Evolutionary conservation across 2,113 vertebrate species (phyloP).

Genomic region (Pimephales promelas): DNA sequence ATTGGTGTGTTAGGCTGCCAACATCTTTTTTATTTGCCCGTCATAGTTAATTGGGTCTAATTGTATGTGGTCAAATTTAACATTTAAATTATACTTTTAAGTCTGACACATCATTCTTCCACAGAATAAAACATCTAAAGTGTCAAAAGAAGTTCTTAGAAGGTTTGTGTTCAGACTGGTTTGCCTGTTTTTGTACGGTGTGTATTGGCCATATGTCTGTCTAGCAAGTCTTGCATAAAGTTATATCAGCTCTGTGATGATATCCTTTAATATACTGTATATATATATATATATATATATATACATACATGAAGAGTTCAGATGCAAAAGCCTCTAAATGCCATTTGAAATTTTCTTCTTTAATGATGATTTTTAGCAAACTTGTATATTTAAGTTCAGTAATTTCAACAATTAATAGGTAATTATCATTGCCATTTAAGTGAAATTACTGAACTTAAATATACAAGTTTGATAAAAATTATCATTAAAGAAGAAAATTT

Average conservation of each 20-base stretch:
- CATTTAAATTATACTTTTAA: conserved; percentile 48
- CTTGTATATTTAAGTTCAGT: too few relatives aligned
- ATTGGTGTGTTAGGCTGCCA: conserved; percentile 49
- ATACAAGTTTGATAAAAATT: too few relatives aligned
- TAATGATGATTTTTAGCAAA: too few relatives aligned
- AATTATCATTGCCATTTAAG: too few relatives aligned
- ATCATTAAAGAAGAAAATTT: too few relatives aligned
- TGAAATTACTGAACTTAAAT: too few relatives aligned
- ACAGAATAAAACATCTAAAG: conserved; percentile 12
- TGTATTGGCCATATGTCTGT: background rate
- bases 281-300: background rate
- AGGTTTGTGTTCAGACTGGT: conserved; percentile 6
- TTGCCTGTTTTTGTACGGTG: background rate
- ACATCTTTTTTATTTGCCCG: conserved; percentile 41
- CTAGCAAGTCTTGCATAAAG: background rate
- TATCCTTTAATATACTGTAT: background rate
- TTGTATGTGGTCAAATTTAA: conserved; percentile 37
- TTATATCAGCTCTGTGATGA: background rate
- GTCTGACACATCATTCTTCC: background rate
- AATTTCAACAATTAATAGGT: too few relatives aligned
- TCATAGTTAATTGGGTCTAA: conserved; percentile 51
- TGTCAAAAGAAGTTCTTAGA: conserved; percentile 8
- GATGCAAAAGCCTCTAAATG: too few relatives aligned
- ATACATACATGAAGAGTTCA: too few relatives aligned
- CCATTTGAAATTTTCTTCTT: too few relatives aligned